Conservation (phyloP, 2,797 vertebrate species). For the Oreortyx pictus region DNA sequence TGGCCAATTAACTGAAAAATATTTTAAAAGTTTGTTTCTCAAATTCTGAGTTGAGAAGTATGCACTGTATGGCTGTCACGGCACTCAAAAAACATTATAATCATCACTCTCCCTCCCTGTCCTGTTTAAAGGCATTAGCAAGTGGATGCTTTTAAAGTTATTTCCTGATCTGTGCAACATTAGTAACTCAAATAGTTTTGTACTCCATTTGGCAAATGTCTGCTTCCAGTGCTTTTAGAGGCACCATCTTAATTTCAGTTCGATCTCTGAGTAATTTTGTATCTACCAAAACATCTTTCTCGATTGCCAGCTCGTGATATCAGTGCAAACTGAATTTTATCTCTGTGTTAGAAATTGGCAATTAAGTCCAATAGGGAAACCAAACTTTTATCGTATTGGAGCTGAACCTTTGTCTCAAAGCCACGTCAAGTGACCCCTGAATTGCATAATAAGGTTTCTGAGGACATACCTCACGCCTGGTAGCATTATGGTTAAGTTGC, state of each 20-base stretch:
- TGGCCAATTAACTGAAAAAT: not conserved
- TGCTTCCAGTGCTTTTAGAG: not conserved
- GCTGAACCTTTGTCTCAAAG: constrained; percentile 25
- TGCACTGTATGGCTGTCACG: not conserved
- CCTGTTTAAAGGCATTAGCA: not conserved
- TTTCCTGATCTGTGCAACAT: constrained; percentile 19
- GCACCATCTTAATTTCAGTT: constrained; percentile 1
- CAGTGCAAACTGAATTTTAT: not conserved
- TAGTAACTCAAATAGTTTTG: constrained; percentile 28
- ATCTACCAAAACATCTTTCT: not conserved
- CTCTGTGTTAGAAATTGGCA: not conserved
- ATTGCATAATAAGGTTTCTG: constrained; percentile 45
- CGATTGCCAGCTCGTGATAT: not conserved
- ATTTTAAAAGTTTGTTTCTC: not conserved
- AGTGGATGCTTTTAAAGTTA: not conserved
- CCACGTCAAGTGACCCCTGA: constrained; percentile 40
- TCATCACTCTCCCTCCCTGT: not conserved
- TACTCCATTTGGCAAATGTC: constrained; percentile 6
- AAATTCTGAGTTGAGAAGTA: not conserved
- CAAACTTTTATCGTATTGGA: not conserved
- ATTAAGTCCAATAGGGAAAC: not conserved
- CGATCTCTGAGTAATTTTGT: not conserved
- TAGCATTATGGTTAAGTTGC: not conserved
- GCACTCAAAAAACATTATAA: not conserved
- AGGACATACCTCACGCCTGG: constrained; percentile 10